Conservation (phyloP, 2,113 vertebrate genomes). For the Ptilonorhynchus violaceus region DNA sequence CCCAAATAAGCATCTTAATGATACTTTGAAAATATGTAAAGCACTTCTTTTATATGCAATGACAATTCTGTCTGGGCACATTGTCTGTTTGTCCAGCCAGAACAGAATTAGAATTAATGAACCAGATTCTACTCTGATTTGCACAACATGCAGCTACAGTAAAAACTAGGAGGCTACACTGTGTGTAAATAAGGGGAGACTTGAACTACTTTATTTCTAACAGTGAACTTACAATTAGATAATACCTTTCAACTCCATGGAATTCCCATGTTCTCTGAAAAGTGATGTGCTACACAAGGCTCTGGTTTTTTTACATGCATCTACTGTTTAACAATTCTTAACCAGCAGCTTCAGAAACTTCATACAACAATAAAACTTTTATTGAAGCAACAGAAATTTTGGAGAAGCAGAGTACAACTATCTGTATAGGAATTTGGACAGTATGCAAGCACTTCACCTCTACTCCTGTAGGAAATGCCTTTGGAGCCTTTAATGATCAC, state of each 20-base stretch:
- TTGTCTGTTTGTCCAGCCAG: slow-evolving; percentile 43
- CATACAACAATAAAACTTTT: neutral
- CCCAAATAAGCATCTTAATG: slow-evolving; percentile 49
- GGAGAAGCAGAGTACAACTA: neutral
- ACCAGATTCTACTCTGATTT: neutral
- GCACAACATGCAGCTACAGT: neutral
- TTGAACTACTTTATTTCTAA: neutral
- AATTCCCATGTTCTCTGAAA: neutral
- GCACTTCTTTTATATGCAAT: slow-evolving; percentile 38
- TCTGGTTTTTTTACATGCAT: neutral
- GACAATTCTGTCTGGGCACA: slow-evolving; percentile 17
- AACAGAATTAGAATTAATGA: slow-evolving; percentile 37
- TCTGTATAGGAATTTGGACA: neutral
- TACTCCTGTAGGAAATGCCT: neutral
- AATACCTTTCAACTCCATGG: neutral
- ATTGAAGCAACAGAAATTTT: neutral
- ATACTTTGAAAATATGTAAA: slow-evolving; percentile 49
- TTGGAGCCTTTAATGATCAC: neutral
- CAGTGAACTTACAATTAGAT: neutral
- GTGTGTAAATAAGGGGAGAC: neutral
- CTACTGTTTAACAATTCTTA: neutral
- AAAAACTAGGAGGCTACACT: neutral
- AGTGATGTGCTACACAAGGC: neutral
- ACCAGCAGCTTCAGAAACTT: neutral
- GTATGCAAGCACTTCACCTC: neutral